Conservation (phyloP, 2,113 vertebrate genomes). For the Balaenoptera acutorostrata region DNA sequence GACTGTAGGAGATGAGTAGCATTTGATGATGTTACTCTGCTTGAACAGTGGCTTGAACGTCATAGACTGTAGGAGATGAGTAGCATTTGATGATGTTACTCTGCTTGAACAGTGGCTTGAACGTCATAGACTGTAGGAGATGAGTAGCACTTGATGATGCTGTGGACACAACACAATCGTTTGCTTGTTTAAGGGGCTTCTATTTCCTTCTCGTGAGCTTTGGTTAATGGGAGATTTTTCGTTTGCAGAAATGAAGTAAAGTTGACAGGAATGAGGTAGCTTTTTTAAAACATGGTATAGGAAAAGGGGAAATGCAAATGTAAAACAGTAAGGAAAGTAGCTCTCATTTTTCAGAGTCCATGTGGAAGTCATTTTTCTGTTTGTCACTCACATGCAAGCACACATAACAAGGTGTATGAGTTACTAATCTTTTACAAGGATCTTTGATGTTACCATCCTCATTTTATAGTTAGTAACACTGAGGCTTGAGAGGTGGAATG, state of each 20-base stretch:
- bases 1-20: too few species aligned
- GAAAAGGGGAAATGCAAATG: neutral
- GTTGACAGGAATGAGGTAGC: neutral
- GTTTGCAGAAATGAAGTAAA: constrained; percentile 7
- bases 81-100: too few species aligned
- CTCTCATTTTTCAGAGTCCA: neutral
- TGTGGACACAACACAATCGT: constrained; percentile 65
- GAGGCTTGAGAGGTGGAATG: neutral
- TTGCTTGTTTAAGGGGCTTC: constrained; percentile 48
- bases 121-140: too few species aligned
- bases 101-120: too few species aligned
- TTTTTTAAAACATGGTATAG: neutral
- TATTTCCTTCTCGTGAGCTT: neutral
- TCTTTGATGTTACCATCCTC: neutral
- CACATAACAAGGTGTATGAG: neutral
- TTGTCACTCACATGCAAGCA: neutral
- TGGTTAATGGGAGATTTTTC: neutral
- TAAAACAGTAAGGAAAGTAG: neutral
- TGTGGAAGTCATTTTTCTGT: neutral
- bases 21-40: too few species aligned
- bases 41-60: too few species aligned
- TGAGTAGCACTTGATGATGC: neutral
- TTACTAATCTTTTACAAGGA: neutral
- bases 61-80: too few species aligned
- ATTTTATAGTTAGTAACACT: neutral